These are phyloP conservation scores for Craseonycteris thonglongyai DNA, from an alignment of 2,113 vertebrate genomes.

Conservation along the genomic window DNA sequence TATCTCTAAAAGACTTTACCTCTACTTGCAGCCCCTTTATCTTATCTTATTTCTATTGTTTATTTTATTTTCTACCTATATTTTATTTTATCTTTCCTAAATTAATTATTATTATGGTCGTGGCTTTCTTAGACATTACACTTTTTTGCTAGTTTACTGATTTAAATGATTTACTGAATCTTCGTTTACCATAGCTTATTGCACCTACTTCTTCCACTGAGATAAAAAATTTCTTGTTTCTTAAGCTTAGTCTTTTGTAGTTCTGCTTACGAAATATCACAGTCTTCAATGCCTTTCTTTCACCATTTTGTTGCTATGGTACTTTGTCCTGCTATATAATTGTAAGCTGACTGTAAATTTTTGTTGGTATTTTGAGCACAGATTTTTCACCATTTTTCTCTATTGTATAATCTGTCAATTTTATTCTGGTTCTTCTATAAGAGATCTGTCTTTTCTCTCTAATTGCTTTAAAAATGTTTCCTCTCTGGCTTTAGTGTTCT, in stretches of 20 bases:
- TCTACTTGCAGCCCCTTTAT: background rate
- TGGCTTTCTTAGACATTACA: background rate
- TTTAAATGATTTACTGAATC: background rate
- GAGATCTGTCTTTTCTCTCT: background rate
- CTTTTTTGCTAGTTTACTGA: background rate
- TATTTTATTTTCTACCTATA: background rate
- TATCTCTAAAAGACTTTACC: background rate
- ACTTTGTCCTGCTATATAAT: background rate
- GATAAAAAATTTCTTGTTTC: background rate
- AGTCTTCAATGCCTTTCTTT: background rate
- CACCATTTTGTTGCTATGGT: background rate
- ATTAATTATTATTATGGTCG: background rate
- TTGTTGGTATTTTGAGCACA: background rate
- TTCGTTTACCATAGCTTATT: background rate
- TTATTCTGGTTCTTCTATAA: background rate
- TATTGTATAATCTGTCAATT: background rate
- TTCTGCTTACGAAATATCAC: background rate
- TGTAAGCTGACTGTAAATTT: background rate
- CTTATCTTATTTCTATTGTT: background rate
- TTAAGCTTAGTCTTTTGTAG: background rate
- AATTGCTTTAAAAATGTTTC: background rate
- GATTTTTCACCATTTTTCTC: slow-evolving; percentile 7
- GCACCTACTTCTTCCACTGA: background rate
- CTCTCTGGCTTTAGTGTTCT: background rate
- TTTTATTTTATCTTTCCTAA: background rate